Evolutionary conservation across 1,140 invertebrate genomes (phyloP), one percentile per base, ranked within the genome.

Genomic region (Elymnias hypermnestra): DNA sequence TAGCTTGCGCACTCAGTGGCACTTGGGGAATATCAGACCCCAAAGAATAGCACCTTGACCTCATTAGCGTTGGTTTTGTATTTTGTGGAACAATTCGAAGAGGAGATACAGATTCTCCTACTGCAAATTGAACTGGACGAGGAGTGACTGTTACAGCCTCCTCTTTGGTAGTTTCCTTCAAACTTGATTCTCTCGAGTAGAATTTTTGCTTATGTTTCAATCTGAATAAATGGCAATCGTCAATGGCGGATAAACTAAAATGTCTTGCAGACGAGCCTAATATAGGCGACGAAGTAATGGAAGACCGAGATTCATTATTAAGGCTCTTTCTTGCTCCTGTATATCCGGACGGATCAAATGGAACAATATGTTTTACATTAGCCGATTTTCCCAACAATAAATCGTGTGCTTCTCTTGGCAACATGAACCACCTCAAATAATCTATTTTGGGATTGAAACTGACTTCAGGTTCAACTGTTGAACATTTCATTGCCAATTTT

Each of bases 391-490:
- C 92, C 0, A 93, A 82, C 0, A 94, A 66, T 2, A 94, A 82
- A 58, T 92, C 91, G 69, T 94, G 93, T 1, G 92, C 93, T 75
- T 94, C 92, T 58, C 90, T 90, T 0, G 92, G 92, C 29, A 97
- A 77, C 88, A 97, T 91, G 72, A 96, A 97, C 95, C 95, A 97
- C 40, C 94, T 85, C 7, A 96, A 81, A 37, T 88, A 87, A 52
- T 93, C 90, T 12, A 91, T 88, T 29, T 90, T 78, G 22, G 89
- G 88, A 63, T 92, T 90, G 67, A 95, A 90, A 9, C 63, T 79
- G 5, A 92, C 88, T 42, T 89, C 90, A 54, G 94, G 92, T 63
- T 96, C 94, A 9, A 91, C 89, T 28, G 93, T 85, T 5, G 92
- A 90, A 62, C 89, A 91, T 48, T 91, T 88, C 74, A 92, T 91